Percentiles rank a stretch among this genome's conserved stretches.
Evolutionary conservation across 2,888 invertebrate genomes (phyloP).

Genomic region (Oscheius sp.): DNA sequence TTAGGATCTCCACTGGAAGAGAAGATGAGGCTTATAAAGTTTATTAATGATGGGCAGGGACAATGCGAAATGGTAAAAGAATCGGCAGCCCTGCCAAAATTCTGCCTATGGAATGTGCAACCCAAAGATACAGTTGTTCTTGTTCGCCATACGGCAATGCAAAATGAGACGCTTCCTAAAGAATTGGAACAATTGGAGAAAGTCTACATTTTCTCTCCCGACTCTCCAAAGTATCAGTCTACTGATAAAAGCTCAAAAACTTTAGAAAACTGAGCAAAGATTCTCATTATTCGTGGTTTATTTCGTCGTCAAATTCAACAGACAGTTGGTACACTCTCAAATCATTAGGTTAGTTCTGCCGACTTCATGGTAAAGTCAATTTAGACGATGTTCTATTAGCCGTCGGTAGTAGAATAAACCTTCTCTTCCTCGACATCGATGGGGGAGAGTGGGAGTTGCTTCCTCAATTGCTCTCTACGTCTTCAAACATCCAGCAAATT

Average conservation of each 20-base stretch:
- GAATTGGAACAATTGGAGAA: neutral
- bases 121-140: neutral
- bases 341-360: neutral
- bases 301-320: neutral
- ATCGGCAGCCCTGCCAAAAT: neutral
- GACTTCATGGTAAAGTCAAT: neutral
- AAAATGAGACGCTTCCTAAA: neutral
- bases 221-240: neutral
- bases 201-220: conserved; percentile 5
- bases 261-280: neutral
- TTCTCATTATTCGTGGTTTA: neutral
- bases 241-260: neutral
- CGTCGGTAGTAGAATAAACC: conserved; percentile 8
- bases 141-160: neutral
- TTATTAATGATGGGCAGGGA: neutral
- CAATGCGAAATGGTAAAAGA: neutral
- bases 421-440: conserved; percentile 14
- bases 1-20: conserved; percentile 30
- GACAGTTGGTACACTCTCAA: neutral
- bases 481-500: neutral
- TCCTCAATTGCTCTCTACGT: neutral
- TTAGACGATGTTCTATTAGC: conserved; percentile 14
- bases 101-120: neutral
- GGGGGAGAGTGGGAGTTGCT: conserved; percentile 27
- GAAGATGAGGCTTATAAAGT: neutral